Evolutionary conservation across 2,888 invertebrate species (phyloP).

Genomic region (Yponomeuta cagnagella): DNA sequence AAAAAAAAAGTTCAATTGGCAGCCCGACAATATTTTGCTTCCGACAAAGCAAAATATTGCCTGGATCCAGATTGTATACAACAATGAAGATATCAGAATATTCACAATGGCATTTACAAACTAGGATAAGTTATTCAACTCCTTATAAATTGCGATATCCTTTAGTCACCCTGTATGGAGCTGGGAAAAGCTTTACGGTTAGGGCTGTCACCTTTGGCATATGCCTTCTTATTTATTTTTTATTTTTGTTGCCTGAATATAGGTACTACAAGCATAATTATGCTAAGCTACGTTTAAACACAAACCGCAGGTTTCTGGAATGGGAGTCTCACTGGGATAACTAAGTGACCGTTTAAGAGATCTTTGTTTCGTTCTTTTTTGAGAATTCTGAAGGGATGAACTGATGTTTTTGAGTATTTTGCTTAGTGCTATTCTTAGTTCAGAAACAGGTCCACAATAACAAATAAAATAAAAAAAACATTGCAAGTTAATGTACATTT

Average conservation of each 20-base stretch:
- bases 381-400: too few species aligned
- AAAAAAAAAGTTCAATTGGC: not conserved
- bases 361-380: too few species aligned
- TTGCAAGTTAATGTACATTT: too few species aligned
- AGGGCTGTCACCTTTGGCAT: constrained; percentile 13
- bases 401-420: too few species aligned
- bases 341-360: too few species aligned
- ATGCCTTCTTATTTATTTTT: not conserved
- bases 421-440: too few species aligned
- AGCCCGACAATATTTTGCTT: not conserved
- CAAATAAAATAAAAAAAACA: too few species aligned
- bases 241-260: not conserved
- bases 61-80: constrained; percentile 11
- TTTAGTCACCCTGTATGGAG: constrained; percentile 16
- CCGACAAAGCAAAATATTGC: not conserved
- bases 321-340: too few species aligned
- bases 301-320: too few species aligned
- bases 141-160: constrained; percentile 19
- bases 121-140: constrained; percentile 18
- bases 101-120: constrained; percentile 13
- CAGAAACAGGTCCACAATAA: too few species aligned
- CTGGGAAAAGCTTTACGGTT: constrained; percentile 26
- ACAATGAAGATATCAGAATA: constrained; percentile 19
- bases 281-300: too few species aligned
- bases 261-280: not conserved